Evolutionary conservation across 2,888 invertebrate genomes (phyloP), one percentile per base, ranked within the genome.

Genomic region (Lasius platythorax): DNA sequence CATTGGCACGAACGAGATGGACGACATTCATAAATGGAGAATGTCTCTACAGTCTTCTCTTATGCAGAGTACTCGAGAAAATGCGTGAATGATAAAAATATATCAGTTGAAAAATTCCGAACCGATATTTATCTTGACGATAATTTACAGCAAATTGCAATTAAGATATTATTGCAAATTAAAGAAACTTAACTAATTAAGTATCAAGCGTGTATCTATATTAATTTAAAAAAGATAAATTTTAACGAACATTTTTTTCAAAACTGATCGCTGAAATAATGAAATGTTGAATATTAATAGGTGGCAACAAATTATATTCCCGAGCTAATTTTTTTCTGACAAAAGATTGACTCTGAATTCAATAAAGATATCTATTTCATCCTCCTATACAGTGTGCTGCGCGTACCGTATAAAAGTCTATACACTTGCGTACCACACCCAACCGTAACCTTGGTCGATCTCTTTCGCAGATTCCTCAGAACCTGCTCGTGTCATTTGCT

Each of bases 381-480:
- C 3, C 12, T 66, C 8, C 18, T 53, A n/a, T 66, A 53, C 43
- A 78, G 33, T 40, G 30, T 46, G n/a, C 33, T 18, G 12, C 5
- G 28, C 73, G 28, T 18, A 23, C 11, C 43, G 11, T 63, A n/a
- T 46, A 64, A 66, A 66, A 18, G 11, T 53, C 23, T 11, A 33
- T n/a, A 37, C 15, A 37, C 23, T 83, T 81, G 67, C 40, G 70
- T 74, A 90, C 91, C 90, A 88, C 91, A 84, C 91, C 90, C 92
- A 89, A 83, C 63, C 82, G 82, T 85, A 89, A 91, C 88, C 91
- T 91, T 90, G 90, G 91, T 90, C 87, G 83, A 85, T 68, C 86
- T 88, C 89, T 89, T 88, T 91, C 87, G 84, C 88, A 83, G 88
- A 93, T 93, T 90, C 92, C 90, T 86, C 87, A 88, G 91, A 92